A percentile compares a stretch with the other conserved stretches of the same genome.
Evolutionary conservation across 37 sponge, comb jelly and placozoan species (phyloP).

Genomic region (Eunapius fragilis): DNA sequence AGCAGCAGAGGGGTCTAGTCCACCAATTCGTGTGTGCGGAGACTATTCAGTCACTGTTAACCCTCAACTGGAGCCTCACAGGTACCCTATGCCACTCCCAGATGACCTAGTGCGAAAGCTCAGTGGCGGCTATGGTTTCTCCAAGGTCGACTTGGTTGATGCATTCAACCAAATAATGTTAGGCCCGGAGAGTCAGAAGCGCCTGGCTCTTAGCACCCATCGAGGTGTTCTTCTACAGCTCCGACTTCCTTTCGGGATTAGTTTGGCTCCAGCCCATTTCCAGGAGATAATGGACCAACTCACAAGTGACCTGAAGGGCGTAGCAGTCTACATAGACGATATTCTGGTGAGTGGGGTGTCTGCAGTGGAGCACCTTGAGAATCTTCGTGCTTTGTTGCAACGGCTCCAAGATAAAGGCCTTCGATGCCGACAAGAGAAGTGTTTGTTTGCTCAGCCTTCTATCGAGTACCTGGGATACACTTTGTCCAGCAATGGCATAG

Average conservation of each 20-base stretch:
- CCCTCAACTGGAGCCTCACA: not conserved
- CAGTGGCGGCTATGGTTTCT: no score
- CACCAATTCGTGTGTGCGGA: not conserved
- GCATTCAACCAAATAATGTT: no score
- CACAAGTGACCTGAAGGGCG: not conserved
- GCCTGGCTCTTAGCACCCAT: not conserved
- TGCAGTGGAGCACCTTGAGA: not conserved
- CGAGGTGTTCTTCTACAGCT: not conserved
- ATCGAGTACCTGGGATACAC: no score
- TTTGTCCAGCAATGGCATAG: not conserved
- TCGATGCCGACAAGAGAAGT: not conserved
- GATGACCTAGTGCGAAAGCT: not conserved
- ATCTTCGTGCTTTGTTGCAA: not conserved
- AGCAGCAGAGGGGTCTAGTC: not conserved
- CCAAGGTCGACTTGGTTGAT: no score
- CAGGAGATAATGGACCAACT: not conserved
- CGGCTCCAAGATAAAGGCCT: not conserved
- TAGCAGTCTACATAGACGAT: not conserved
- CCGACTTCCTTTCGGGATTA: not conserved
- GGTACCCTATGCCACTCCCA: not conserved
- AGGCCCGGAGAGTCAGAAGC: not conserved
- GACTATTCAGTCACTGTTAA: not conserved
- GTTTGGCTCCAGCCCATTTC: not conserved
- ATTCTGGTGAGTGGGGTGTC: not conserved
- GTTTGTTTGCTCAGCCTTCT: not conserved